phyloP scores from a whole-genome alignment of 2,888 invertebrate species.

The Schizotus pectinicornis region DNA sequence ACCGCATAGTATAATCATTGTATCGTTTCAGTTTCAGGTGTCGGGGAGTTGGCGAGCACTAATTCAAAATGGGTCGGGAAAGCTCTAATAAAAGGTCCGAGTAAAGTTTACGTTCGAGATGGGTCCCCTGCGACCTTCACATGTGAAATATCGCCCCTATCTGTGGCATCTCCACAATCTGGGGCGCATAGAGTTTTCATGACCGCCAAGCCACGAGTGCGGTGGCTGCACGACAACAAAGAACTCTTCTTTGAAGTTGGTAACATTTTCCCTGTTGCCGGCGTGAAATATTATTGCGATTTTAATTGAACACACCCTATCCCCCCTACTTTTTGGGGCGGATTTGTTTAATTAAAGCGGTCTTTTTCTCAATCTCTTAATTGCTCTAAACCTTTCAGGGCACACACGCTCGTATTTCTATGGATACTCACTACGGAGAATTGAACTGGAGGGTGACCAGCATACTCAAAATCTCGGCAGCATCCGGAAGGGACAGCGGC shows the following conservation, averaged over 20 bases:
- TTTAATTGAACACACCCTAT: too few species aligned
- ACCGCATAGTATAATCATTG: conserved; percentile 5
- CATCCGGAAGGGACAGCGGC: conserved; percentile 63
- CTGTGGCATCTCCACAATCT: conserved; percentile 30
- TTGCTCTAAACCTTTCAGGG: conserved; percentile 49
- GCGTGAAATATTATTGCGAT: too few species aligned
- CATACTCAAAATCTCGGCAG: conserved; percentile 66
- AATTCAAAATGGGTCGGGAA: conserved; percentile 48
- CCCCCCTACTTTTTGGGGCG: too few species aligned
- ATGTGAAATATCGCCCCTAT: conserved; percentile 61
- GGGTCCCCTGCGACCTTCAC: conserved; percentile 65
- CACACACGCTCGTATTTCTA: conserved; percentile 65
- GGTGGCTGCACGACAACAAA: conserved; percentile 65
- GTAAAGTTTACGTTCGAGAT: conserved; percentile 62
- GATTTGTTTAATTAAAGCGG: background rate
- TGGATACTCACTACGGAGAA: conserved; percentile 67
- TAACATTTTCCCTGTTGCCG: conserved; percentile 16
- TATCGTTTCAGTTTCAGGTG: conserved; percentile 30
- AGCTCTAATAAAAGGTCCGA: conserved; percentile 63
- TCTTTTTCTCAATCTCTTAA: conserved; percentile 7
- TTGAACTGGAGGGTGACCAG: conserved; percentile 63
- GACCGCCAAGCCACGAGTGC: conserved; percentile 51
- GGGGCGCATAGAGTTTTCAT: conserved; percentile 39
- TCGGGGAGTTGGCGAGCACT: conserved; percentile 1
- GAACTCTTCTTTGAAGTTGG: conserved; percentile 64